phyloP scores from a whole-genome alignment of 37 sponge, comb jelly and placozoan species.

The Halisarca cf. caerulea region DNA sequence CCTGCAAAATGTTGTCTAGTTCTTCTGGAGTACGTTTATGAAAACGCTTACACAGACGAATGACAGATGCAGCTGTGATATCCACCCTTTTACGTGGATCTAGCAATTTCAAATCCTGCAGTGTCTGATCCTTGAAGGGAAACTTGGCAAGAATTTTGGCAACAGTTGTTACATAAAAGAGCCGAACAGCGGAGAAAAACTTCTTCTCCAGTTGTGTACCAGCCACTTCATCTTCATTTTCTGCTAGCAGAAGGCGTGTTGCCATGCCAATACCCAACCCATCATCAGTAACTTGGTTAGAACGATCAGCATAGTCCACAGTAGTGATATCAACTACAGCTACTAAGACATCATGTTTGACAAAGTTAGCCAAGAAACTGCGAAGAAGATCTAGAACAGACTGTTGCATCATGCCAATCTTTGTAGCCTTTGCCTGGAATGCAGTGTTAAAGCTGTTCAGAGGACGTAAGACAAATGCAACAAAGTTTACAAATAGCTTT shows the following conservation, averaged over 20 bases:
- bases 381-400: background rate
- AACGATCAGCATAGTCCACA: background rate
- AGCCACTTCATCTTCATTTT: slow-evolving; percentile 27
- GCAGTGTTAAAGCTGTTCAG: background rate
- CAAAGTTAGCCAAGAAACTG: background rate
- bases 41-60: background rate
- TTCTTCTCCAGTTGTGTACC: slow-evolving; percentile 5
- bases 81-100: background rate
- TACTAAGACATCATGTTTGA: background rate
- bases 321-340: background rate
- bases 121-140: slow-evolving; percentile 1
- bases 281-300: background rate
- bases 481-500: slow-evolving; percentile 29
- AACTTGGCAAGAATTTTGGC: slow-evolving; percentile 37
- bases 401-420: background rate
- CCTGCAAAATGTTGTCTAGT: slow-evolving; percentile 3
- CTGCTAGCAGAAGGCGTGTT: slow-evolving; percentile 1
- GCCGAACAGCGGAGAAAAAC: slow-evolving; percentile 19
- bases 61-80: too few relatives aligned
- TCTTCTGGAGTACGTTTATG: slow-evolving; percentile 12
- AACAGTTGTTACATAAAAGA: slow-evolving; percentile 31
- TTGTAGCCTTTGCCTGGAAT: background rate
- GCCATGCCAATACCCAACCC: slow-evolving; percentile 30
- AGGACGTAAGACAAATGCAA: background rate
- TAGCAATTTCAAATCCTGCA: background rate